Conservation (phyloP, 2,888 invertebrate species). For the Endotricha flammealis region DNA sequence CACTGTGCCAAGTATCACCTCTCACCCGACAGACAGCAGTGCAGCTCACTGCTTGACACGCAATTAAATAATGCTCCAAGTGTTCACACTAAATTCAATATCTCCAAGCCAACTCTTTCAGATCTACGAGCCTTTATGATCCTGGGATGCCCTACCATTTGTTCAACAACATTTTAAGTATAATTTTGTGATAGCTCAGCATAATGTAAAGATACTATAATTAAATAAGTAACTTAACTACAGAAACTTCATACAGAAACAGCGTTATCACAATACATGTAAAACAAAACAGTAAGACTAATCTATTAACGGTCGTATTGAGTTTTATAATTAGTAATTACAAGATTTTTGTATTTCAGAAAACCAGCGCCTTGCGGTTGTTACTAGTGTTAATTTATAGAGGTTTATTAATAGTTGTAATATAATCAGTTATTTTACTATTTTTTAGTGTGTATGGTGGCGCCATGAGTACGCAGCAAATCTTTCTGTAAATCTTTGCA, state of each 20-base stretch:
- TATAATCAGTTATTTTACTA: no score
- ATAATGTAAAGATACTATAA: not conserved
- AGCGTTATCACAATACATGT: no score
- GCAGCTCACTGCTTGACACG: slow-evolving; percentile 54
- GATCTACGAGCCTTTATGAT: slow-evolving; percentile 55
- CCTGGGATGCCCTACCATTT: slow-evolving; percentile 36
- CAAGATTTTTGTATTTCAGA: no score
- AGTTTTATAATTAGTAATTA: no score
- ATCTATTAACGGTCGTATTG: no score
- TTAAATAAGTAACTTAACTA: not conserved
- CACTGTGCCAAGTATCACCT: slow-evolving; percentile 31
- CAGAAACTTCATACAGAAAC: not conserved
- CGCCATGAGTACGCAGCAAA: no score
- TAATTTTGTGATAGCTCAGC: not conserved
- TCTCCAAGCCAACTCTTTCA: slow-evolving; percentile 54
- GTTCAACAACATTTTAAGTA: not conserved
- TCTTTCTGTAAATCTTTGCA: no score
- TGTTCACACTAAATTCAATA: slow-evolving; percentile 74
- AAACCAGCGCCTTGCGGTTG: no score
- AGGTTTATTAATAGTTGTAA: no score
- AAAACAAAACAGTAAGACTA: no score
- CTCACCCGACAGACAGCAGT: slow-evolving; percentile 35
- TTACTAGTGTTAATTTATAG: no score
- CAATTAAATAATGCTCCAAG: slow-evolving; percentile 74
- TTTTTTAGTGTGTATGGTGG: no score